Evolutionary conservation across 2,113 vertebrate genomes (phyloP).

Genomic region (Lipophrys pholis): DNA sequence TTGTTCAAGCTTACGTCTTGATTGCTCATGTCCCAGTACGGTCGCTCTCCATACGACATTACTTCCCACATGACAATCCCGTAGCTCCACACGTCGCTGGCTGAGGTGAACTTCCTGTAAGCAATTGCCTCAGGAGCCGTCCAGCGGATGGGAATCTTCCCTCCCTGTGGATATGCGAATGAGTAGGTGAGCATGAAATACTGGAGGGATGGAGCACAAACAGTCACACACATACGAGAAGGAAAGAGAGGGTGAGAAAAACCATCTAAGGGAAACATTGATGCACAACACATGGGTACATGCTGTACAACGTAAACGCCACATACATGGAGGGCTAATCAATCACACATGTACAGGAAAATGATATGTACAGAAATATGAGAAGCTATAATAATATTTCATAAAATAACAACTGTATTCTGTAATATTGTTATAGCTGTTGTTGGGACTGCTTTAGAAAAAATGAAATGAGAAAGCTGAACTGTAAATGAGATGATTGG

Average conservation of each 20-base stretch:
- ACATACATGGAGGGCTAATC: slow-evolving; percentile 55
- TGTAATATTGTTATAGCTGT: slow-evolving; percentile 34
- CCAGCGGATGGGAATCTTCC: slow-evolving; percentile 98
- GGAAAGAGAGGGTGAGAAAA: slow-evolving; percentile 76
- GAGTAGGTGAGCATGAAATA: slow-evolving; percentile 84
- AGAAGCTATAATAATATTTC: slow-evolving; percentile 41
- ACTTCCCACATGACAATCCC: slow-evolving; percentile 99
- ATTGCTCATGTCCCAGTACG: slow-evolving; percentile 99
- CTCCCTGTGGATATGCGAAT: slow-evolving; percentile 89
- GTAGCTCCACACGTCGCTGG: slow-evolving; percentile 98
- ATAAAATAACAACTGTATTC: slow-evolving; percentile 32
- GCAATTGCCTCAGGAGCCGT: slow-evolving; percentile 97
- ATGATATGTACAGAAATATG: slow-evolving; percentile 42
- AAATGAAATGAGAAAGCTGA: background rate
- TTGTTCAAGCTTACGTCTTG: slow-evolving; percentile 90
- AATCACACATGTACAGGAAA: slow-evolving; percentile 37
- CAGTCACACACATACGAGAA: slow-evolving; percentile 79
- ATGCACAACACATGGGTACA: slow-evolving; percentile 71
- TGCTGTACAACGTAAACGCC: slow-evolving; percentile 47
- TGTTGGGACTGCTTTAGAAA: slow-evolving; percentile 1
- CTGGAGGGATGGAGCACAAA: slow-evolving; percentile 80
- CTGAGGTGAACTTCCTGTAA: slow-evolving; percentile 98
- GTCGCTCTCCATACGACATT: slow-evolving; percentile 97
- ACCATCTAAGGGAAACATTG: slow-evolving; percentile 58
- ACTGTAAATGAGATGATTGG: background rate